These are phyloP conservation scores for Hyposmocoma kahamanoa DNA, from an alignment of 1,140 invertebrate genomes.

Conservation along the genomic window DNA sequence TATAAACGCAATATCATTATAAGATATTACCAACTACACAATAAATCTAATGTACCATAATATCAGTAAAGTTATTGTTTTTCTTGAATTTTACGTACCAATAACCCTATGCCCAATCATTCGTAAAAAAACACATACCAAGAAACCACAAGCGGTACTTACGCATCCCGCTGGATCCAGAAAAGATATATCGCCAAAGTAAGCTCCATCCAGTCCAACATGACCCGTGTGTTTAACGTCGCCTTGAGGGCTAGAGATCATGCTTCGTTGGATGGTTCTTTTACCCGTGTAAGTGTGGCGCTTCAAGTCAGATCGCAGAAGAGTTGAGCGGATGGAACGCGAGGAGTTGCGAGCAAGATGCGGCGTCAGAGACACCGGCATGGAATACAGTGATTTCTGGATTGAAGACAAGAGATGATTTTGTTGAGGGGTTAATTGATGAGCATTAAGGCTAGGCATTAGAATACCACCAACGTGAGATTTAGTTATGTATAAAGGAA, in stretches of 20 bases:
- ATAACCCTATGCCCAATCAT: too few species aligned
- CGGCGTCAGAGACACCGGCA: conserved; percentile 30
- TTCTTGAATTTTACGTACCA: too few species aligned
- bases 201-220: conserved; percentile 96
- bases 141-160: too few species aligned
- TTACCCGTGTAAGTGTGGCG: conserved; percentile 66
- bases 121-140: too few species aligned
- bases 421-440: too few species aligned
- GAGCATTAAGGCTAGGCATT: too few species aligned
- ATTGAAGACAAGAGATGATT: conserved; percentile 7
- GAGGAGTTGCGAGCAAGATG: conserved; percentile 38
- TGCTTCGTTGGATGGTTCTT: conserved; percentile 86
- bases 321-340: conserved; percentile 37
- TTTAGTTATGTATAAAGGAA: too few species aligned
- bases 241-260: conserved; percentile 97
- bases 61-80: too few species aligned
- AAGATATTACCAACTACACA: too few species aligned
- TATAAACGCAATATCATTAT: too few species aligned
- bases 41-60: too few species aligned
- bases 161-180: conserved; percentile 75
- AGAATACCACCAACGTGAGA: too few species aligned
- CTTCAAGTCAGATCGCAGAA: conserved; percentile 50
- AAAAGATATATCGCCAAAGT: conserved; percentile 96
- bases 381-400: conserved; percentile 10
- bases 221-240: conserved; percentile 98